Evolutionary conservation across 2,888 invertebrate genomes (phyloP), one percentile per base, ranked within the genome.

Genomic region (Neelides folsomi): DNA sequence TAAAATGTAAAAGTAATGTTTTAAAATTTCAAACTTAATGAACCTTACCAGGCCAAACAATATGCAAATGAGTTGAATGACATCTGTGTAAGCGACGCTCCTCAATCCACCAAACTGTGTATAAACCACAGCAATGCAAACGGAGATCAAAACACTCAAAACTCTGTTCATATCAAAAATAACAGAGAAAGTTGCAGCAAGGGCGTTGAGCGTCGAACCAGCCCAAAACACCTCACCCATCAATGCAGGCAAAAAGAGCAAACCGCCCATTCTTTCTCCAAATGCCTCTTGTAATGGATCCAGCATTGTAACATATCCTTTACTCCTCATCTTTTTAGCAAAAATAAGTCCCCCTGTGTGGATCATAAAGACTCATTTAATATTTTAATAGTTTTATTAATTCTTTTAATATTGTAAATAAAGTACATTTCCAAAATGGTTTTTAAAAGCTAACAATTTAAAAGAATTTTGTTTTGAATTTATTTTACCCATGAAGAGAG

Each of bases 171-270:
- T 84, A 71, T 94, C 90, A 68, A 98, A 87, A 70, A 98, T 95
- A 50, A 98, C 95, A 34, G 90, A 86, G 56, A 98, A 73, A 0
- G 97, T 97, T 12, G 97, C 94, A 85, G 86, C 93, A 40, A 97
- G 75, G 6, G 97, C 97, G 0, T 95, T 92, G 50, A 97, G 76
- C 65, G 97, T 95, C 49, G 95, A 95, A 1, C 95, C 97, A 0
- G 95, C 94, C 97, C 97, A 97, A 75, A 98, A 97, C 5, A 94
- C 90, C 74, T 97, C 97, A 7, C 97, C 97, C 67, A 93, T 87
- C 2, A 98, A 80, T 0, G 97, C 95, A 2, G 97, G 97, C 65
- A 97, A 75, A 72, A 94, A 97, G 62, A 97, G 77, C 58, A 97
- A 75, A 1, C 95, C 95, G 19, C 97, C 97, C 90, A 97, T 95